Evolutionary conservation across 2,113 vertebrate species (phyloP), one percentile per base, ranked within the genome.

Genomic region (Periophthalmodon schlosseri): DNA sequence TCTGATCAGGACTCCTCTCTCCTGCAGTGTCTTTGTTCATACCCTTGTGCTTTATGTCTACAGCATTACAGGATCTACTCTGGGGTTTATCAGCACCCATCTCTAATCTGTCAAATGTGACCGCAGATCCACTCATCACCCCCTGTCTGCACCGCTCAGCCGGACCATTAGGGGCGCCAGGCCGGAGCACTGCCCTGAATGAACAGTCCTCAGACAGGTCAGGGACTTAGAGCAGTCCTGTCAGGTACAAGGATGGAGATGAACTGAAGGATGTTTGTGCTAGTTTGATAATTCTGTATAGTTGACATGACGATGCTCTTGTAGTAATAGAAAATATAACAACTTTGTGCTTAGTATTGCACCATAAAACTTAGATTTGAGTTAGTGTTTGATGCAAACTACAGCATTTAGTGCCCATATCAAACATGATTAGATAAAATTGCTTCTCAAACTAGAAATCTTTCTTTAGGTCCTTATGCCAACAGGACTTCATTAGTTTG

Each of bases 401-500:
- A 70, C 12, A 3, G 68, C 20, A 20, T 74, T 74, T 66, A 54
- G 58, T 80, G 82, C 82, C 68, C 34, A 72, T 74, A 69, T 24
- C 52, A 50, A 78, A 84, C 81, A 83, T 75, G 77, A 82, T 47
- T 73, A 58, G 21, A 79, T 28, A 61, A 79, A 83, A 79, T 84
- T 81, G 83, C 81, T 86, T 81, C 70, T 72, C 68, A 72, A 83
- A 28, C 28, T 28, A 28, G 28, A 28, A 28, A 87, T 83, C 73
- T 82, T 85, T 88, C 80, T 90, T 70, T 79, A 78, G 82, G 78
- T 72, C 73, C 44, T 3, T 28, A 71, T 56, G 23, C 24, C 83
- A 86, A 89, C 86, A 87, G 84, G 84, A 83, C 78, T 90, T 90
- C 64, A 91, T 92, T 93, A 93, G 86, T 88, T 88, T 91, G 85